phyloP scores from a whole-genome alignment of 2,888 invertebrate species.

The Xanthia togata region DNA sequence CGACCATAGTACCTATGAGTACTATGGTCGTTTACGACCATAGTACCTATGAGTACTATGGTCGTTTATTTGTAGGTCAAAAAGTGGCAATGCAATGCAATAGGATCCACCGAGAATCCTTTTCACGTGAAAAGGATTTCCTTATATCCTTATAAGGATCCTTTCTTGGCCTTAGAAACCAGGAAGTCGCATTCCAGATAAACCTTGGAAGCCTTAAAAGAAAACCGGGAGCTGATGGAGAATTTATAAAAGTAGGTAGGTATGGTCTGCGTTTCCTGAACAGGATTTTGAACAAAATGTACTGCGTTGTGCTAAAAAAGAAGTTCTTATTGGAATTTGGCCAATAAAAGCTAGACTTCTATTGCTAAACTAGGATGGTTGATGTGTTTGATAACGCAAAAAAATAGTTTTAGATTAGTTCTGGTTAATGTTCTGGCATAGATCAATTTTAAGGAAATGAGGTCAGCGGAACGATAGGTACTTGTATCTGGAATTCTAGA shows the following conservation, averaged over 20 bases:
- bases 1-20: too few relatives aligned
- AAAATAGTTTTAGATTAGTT: constrained; percentile 16
- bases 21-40: too few relatives aligned
- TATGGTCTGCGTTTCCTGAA: not conserved
- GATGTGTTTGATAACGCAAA: constrained; percentile 11
- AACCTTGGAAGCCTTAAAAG: not conserved
- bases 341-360: not conserved
- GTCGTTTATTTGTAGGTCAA: not conserved
- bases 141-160: too few relatives aligned
- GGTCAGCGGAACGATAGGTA: not conserved
- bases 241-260: not conserved
- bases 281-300: not conserved
- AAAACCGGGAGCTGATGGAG: not conserved
- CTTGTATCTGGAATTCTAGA: not conserved
- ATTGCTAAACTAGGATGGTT: constrained; percentile 17
- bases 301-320: not conserved
- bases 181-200: not conserved
- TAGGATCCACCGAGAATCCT: not conserved
- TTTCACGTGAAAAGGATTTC: not conserved
- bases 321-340: constrained; percentile 1
- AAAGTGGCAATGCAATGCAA: not conserved
- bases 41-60: too few relatives aligned
- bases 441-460: not conserved
- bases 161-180: not conserved
- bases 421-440: not conserved